A percentile compares a stretch with the other conserved stretches of the same genome.
These are phyloP conservation scores for Sterrhoptilus dennistouni DNA, from an alignment of 2,113 vertebrate genomes.

Conservation along the genomic window DNA sequence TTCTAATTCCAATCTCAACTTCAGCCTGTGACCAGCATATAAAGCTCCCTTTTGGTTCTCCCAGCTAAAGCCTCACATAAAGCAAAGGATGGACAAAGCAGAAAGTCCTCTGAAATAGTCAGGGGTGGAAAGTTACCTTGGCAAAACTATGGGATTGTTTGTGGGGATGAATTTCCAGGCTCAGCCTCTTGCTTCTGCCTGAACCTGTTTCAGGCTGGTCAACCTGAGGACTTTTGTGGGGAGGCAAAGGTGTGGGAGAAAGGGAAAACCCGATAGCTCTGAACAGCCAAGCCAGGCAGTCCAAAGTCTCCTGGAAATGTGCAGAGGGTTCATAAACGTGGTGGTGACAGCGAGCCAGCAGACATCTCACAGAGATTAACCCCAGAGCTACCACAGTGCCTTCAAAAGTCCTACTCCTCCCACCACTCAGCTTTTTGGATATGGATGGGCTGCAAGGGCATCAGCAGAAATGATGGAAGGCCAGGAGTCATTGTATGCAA, in stretches of 20 bases:
- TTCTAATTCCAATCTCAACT: not conserved
- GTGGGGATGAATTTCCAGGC: not conserved
- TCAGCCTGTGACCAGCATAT: not conserved
- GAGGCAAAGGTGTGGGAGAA: not conserved
- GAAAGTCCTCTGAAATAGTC: not conserved
- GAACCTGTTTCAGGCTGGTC: not conserved
- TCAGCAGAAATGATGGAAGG: not conserved
- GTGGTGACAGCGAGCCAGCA: not conserved
- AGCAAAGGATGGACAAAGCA: not conserved
- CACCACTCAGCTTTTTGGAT: not conserved
- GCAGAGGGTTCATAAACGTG: not conserved
- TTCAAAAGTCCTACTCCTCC: not conserved
- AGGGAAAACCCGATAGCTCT: not conserved
- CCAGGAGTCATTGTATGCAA: not conserved
- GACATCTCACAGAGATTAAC: not conserved
- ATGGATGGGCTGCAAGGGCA: accelerated
- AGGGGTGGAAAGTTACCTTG: not conserved
- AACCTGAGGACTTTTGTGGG: not conserved
- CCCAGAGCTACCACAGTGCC: not conserved
- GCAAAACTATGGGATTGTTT: not conserved
- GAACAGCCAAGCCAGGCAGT: not conserved
- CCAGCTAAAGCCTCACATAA: not conserved
- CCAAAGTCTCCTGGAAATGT: not conserved
- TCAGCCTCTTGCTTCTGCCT: not conserved
- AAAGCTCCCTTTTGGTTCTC: not conserved